phyloP scores from a whole-genome alignment of 23 tunicate species.

The Trididemnum nubilum region DNA sequence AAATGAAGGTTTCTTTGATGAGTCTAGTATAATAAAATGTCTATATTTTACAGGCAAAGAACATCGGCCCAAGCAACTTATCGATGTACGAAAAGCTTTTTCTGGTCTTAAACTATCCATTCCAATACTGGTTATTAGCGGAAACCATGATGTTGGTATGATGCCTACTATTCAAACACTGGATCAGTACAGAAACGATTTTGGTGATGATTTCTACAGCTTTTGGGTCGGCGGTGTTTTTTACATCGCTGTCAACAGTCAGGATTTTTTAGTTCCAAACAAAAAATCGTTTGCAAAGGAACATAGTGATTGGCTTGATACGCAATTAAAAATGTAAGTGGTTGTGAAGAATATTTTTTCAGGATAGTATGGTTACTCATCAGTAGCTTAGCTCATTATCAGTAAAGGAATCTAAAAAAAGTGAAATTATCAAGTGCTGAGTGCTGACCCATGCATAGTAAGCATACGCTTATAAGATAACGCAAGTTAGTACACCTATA shows the following conservation, averaged over 20 bases:
- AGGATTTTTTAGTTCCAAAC: slow-evolving; percentile 46
- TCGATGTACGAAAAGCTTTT: slow-evolving; percentile 39
- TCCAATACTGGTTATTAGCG: slow-evolving; percentile 69
- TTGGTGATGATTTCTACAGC: slow-evolving; percentile 87
- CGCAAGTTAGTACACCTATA: no score
- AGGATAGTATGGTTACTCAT: no score
- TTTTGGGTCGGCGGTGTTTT: slow-evolving; percentile 82
- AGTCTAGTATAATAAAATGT: no score
- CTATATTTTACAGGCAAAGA: slow-evolving; percentile 36
- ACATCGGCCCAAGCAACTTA: slow-evolving; percentile 35
- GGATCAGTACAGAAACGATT: slow-evolving; percentile 36
- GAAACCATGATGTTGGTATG: slow-evolving; percentile 91
- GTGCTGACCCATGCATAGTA: no score
- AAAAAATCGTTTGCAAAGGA: slow-evolving; percentile 34
- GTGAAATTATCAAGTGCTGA: no score
- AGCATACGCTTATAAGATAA: no score
- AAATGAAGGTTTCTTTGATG: no score
- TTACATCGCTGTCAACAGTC: slow-evolving; percentile 78
- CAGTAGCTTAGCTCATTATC: no score
- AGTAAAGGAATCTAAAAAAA: no score
- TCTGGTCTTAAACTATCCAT: slow-evolving; percentile 32
- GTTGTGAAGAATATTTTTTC: no score
- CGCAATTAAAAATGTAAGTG: no score
- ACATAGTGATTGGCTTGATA: slow-evolving; percentile 56
- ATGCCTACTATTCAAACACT: slow-evolving; percentile 57